phyloP scores from a whole-genome alignment of 2,888 invertebrate species.

The Sipunculus nudus region DNA sequence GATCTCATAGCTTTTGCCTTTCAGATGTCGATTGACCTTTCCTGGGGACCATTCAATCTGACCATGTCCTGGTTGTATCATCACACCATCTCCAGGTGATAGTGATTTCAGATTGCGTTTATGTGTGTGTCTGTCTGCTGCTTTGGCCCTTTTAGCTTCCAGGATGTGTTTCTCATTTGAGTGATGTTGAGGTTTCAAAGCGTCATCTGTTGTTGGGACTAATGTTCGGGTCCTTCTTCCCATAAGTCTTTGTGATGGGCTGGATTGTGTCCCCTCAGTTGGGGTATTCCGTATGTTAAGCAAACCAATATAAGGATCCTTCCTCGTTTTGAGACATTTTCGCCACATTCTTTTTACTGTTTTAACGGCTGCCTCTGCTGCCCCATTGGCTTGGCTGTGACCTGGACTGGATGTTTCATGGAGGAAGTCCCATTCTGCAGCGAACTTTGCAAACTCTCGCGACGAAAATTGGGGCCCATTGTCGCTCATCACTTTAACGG shows the following conservation, averaged over 20 bases:
- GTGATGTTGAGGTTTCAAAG: no score
- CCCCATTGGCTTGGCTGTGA: constrained; percentile 36
- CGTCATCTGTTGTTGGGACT: neutral
- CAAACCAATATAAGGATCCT: constrained; percentile 9
- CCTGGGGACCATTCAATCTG: no score
- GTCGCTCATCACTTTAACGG: constrained; percentile 25
- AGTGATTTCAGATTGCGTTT: no score
- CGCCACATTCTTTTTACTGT: constrained; percentile 32
- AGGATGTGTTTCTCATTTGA: no score
- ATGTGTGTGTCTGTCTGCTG: no score
- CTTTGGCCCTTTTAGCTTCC: no score
- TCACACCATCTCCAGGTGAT: no score
- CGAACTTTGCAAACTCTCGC: constrained; percentile 25
- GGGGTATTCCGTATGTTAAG: constrained; percentile 7
- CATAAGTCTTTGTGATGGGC: neutral
- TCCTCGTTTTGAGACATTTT: constrained; percentile 3
- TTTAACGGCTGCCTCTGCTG: constrained; percentile 38
- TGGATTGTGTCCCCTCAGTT: neutral
- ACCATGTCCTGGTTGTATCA: no score
- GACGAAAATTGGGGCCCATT: constrained; percentile 33
- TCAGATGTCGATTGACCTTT: no score
- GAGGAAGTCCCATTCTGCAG: constrained; percentile 30
- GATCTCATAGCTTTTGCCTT: no score
- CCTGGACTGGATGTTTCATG: constrained; percentile 32
- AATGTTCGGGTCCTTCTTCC: neutral